phyloP scores from a whole-genome alignment of 2,888 invertebrate genomes.

The Lucinisca nassula region DNA sequence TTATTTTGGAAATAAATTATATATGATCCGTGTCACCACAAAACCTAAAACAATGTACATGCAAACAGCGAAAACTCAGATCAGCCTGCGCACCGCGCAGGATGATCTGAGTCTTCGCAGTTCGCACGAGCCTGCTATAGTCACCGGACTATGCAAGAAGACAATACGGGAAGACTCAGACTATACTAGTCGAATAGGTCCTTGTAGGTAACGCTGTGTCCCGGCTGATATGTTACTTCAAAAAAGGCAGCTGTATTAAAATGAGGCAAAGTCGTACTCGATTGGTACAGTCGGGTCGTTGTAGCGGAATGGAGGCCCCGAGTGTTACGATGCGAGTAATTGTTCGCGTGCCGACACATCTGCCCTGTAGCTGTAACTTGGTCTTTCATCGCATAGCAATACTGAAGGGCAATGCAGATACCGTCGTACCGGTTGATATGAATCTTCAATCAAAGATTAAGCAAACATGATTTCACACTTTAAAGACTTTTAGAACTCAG shows the following conservation, averaged over 20 bases:
- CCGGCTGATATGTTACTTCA: neutral
- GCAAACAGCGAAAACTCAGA: too few relatives aligned
- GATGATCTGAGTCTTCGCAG: too few relatives aligned
- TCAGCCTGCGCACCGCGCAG: too few relatives aligned
- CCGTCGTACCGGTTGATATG: neutral
- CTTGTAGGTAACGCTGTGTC: too few relatives aligned
- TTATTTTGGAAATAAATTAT: conserved; percentile 34
- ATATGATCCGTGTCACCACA: too few relatives aligned
- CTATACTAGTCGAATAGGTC: too few relatives aligned
- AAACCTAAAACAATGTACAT: too few relatives aligned
- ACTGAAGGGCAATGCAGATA: neutral
- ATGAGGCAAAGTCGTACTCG: conserved; percentile 34
- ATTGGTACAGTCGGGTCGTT: neutral
- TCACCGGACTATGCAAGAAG: too few relatives aligned
- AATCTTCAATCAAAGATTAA: conserved; percentile 17
- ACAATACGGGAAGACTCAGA: too few relatives aligned
- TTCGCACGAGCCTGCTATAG: too few relatives aligned
- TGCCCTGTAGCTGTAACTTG: conserved; percentile 34
- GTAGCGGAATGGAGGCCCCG: conserved; percentile 6
- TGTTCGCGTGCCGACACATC: conserved; percentile 70
- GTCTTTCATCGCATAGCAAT: conserved; percentile 4
- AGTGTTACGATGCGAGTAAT: conserved; percentile 44
- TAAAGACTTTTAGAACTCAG: conserved; percentile 22
- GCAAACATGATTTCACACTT: conserved; percentile 39
- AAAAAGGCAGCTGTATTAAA: conserved; percentile 65